Evolutionary conservation across 2,797 vertebrate species (phyloP), one percentile per base, ranked within the genome.

Genomic region (Leptodactylus fallax): DNA sequence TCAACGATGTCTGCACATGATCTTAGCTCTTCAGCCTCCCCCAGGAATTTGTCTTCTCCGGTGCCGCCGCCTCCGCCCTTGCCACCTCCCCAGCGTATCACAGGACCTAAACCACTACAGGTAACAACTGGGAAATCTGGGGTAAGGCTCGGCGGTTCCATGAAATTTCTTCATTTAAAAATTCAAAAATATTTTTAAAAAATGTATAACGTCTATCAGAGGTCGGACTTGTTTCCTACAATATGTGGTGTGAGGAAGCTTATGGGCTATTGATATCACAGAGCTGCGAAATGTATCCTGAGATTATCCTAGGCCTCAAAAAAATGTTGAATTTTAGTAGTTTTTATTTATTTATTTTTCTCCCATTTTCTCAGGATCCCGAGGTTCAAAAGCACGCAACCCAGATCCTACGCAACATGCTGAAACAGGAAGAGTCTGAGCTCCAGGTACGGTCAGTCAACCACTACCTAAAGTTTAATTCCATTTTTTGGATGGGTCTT

Each of bases 401-500:
- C 56, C 95, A 98, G 93, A 98, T 99, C 90, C 97, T 99, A 82
- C 94, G 94, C 88, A 98, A 97, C 88, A 99, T 99, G 98, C 94
- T 99, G 93, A 94, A 96, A 77, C 97, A 99, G 91, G 97, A 97
- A 88, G 97, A 98, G 90, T 95, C 96, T 0, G 97, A 98, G 27
- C 92, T 98, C 49, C 97, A 97, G 97, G 98, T 98, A 90, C 21
- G 25, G 47, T 8, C 45, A 13, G 3, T 49, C 36, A 17, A 2
- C 25, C 36, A 36, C 36, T 36, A 0, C 10, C 23, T 23, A 10
- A 27, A 36, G 27, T 14, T 7, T 0, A 23, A 7, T 23, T 13
- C 17, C 0, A 21, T 14, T 72, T 47, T 9, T 27, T 69, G 56
- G 56, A 19, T 14, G 53, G 10, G 53, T 55, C 53, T 55, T 13